phyloP scores from a whole-genome alignment of 2,113 vertebrate species.

The Callaeas wilsoni region DNA sequence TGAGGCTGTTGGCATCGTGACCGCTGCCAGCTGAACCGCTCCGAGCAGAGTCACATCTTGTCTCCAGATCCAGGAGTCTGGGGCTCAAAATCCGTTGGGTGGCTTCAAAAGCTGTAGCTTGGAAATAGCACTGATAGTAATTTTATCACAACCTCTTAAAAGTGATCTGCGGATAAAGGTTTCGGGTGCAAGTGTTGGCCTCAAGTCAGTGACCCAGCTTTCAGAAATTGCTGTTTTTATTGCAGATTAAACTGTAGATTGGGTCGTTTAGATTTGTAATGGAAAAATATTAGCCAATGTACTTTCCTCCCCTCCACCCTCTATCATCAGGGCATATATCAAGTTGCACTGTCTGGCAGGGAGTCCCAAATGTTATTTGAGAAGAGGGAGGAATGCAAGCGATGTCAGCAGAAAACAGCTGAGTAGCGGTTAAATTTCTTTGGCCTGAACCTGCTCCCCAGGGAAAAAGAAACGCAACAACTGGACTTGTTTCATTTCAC shows the following conservation, averaged over 20 bases:
- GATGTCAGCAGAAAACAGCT: conserved; percentile 69
- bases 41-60: neutral
- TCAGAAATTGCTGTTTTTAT: conserved; percentile 22
- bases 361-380: conserved; percentile 59
- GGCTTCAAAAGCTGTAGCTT: neutral
- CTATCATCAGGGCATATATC: conserved; percentile 63
- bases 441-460: neutral
- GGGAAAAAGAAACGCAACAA: conserved; percentile 37
- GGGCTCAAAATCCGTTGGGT: neutral
- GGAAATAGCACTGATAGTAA: neutral
- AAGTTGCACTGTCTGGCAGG: conserved; percentile 61
- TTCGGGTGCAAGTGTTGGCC: neutral
- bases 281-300: conserved; percentile 69
- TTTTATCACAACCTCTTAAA: neutral
- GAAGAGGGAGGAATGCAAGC: conserved; percentile 60
- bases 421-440: conserved; percentile 55
- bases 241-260: conserved; percentile 38
- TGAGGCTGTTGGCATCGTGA: conserved; percentile 24
- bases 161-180: neutral
- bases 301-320: conserved; percentile 55
- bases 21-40: neutral
- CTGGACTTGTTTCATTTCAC: conserved; percentile 13
- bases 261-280: conserved; percentile 57
- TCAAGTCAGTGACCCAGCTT: neutral
- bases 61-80: neutral